These are phyloP conservation scores for Notiomystis cincta DNA, from an alignment of 2,113 vertebrate species.

Conservation along the genomic window DNA sequence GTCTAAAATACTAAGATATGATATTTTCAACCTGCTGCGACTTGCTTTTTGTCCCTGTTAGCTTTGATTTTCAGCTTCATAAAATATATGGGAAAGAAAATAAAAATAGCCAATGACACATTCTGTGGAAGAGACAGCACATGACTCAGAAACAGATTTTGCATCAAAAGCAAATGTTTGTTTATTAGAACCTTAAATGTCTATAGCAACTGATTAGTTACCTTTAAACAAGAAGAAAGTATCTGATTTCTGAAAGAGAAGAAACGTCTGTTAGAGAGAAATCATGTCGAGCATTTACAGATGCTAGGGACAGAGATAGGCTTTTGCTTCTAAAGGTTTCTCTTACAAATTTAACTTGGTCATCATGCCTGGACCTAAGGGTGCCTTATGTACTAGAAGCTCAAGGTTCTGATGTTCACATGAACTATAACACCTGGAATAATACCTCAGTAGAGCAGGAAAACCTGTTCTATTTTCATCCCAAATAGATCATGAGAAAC, in stretches of 20 bases:
- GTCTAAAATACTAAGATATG: conserved; percentile 68
- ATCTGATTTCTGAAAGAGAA: not conserved
- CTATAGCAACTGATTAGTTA: not conserved
- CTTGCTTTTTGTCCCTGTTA: conserved; percentile 63
- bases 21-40: conserved; percentile 68
- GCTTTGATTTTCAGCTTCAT: conserved; percentile 69
- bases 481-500: not conserved
- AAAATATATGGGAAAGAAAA: conserved; percentile 45
- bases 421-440: not conserved
- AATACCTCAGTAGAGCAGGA: not conserved
- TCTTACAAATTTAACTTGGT: not conserved
- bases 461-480: not conserved
- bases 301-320: not conserved
- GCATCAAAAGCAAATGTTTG: not conserved
- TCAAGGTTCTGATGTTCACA: not conserved
- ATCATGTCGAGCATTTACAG: not conserved
- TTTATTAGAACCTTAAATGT: not conserved
- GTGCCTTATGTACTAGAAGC: not conserved
- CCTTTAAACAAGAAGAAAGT: not conserved
- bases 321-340: not conserved
- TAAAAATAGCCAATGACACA: conserved; percentile 50
- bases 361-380: not conserved
- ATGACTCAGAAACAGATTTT: conserved; percentile 14
- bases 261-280: not conserved
- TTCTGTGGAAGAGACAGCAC: conserved; percentile 1